Conservation (phyloP, 2,888 invertebrate genomes). For the Allacma fusca region DNA sequence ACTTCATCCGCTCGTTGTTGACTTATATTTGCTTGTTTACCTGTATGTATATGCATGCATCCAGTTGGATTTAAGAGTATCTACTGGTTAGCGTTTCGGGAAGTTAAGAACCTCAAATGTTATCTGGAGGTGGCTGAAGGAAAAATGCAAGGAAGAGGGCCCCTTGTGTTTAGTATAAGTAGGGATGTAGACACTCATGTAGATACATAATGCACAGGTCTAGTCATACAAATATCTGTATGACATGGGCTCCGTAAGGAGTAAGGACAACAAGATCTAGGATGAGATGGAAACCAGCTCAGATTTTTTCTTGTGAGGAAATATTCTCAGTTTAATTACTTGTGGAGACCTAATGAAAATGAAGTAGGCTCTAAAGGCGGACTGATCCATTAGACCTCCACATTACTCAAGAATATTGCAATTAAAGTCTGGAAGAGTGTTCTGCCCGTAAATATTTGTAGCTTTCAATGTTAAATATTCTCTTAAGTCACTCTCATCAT, state of each 20-base stretch:
- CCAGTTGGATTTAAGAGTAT: too few relatives aligned
- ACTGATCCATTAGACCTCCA: background rate
- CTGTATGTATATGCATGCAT: background rate
- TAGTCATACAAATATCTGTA: too few relatives aligned
- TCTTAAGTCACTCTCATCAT: too few relatives aligned
- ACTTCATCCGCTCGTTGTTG: background rate
- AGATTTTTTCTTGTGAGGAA: background rate
- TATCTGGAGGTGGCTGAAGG: too few relatives aligned
- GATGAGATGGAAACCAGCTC: conserved; percentile 6
- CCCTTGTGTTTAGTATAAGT: background rate
- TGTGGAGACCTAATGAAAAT: conserved; percentile 25
- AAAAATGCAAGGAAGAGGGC: background rate
- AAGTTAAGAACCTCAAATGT: too few relatives aligned
- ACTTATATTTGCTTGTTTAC: background rate
- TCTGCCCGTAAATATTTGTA: background rate
- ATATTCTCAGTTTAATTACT: conserved; percentile 29
- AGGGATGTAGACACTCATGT: background rate
- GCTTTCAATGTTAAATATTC: background rate
- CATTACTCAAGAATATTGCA: conserved; percentile 8
- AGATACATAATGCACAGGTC: too few relatives aligned
- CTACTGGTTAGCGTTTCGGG: too few relatives aligned
- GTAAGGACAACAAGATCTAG: background rate
- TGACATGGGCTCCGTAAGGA: background rate
- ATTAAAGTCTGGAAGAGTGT: background rate
- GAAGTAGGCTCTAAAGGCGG: conserved; percentile 30